A percentile compares a stretch with the other conserved stretches of the same genome.
Conservation (phyloP, 2,888 invertebrate species). For the Tanypteryx hageni region DNA sequence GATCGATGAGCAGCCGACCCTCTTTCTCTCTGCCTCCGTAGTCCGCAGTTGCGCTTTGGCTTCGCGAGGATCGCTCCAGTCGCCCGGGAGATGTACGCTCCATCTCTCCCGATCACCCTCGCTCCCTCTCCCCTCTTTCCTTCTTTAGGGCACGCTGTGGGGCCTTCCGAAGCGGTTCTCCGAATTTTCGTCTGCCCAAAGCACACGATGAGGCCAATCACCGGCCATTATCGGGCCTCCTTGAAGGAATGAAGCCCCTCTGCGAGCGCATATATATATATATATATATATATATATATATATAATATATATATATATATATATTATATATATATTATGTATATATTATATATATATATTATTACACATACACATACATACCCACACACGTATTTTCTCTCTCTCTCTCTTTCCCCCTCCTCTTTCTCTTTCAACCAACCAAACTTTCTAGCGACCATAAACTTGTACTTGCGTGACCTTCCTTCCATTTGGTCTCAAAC, state of each 20-base stretch:
- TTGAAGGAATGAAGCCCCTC: neutral
- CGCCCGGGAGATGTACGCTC: conserved; percentile 45
- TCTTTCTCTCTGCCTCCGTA: neutral
- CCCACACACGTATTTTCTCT: neutral
- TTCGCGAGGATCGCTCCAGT: conserved; percentile 29
- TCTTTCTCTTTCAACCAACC: neutral
- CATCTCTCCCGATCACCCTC: neutral
- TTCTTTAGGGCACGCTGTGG: neutral
- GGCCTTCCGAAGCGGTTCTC: neutral
- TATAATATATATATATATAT: too few species aligned
- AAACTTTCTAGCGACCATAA: conserved; percentile 38
- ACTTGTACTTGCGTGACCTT: conserved; percentile 56
- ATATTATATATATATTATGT: too few species aligned
- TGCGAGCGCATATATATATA: neutral
- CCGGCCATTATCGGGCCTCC: too few species aligned
- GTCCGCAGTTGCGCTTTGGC: conserved; percentile 55
- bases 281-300: too few species aligned
- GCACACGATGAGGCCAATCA: too few species aligned
- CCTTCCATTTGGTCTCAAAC: conserved; percentile 34
- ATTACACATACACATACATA: too few species aligned
- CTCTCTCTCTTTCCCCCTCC: neutral
- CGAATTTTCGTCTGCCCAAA: too few species aligned
- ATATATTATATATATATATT: too few species aligned
- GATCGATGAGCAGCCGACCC: conserved; percentile 23
- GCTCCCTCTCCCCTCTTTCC: too few species aligned